Base-by-base conservation (phyloP, 2,888 invertebrate genomes). In the Epinotia demarniana region DNA sequence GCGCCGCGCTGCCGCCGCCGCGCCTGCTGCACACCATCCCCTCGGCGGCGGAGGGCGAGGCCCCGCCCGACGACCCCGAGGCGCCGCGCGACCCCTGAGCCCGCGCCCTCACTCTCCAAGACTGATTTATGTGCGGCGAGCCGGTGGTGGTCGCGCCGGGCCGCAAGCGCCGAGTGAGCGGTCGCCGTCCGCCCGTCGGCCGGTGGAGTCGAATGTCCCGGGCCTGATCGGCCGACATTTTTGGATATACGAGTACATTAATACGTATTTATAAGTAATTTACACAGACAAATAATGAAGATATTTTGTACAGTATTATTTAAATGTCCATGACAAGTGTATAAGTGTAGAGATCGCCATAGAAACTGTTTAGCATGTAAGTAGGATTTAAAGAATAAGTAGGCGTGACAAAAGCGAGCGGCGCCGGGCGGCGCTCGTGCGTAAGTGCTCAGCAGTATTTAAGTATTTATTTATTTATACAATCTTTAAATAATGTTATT, bases 21-120 rank as follows among this genome's bases (percentile, higher is more conserved):
- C 95, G 97, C 27, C 92, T 98, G 58, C 95, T 98, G 9, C 98
- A 98, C 74, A 74, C 74, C 0, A 74, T 74, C 89, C 95, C 96
- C 81, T 98, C 98, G 16, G 95, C 98, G 77, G 96, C 96, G 84
- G 97, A 96, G 83, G 97, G 97, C 78, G 97, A 97, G 84, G 95
- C 96, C 64, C 95, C 95, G 12, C 94, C 89, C 67, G 75, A 75
- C 63, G 75, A 75, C 12, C 69, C 74, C 60, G 70, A 74, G 11
- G 57, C 62, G 74, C 57, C 62, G 55, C 46, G 18, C 49, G 46
- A 57, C 27, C 16, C 46, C 66, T 53, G 53, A 53, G n/a, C 60
- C 49, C 68, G 73, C 60, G 55, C 77, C 57, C 55, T 27, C 11
- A 19, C 43, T 6, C 49, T 11, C 23, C 39, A 33, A 74, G 75